Percentiles rank a stretch among this genome's conserved stretches.
These are phyloP conservation scores for Martes flavigula DNA, from an alignment of 2,797 vertebrate species.

Conservation along the genomic window DNA sequence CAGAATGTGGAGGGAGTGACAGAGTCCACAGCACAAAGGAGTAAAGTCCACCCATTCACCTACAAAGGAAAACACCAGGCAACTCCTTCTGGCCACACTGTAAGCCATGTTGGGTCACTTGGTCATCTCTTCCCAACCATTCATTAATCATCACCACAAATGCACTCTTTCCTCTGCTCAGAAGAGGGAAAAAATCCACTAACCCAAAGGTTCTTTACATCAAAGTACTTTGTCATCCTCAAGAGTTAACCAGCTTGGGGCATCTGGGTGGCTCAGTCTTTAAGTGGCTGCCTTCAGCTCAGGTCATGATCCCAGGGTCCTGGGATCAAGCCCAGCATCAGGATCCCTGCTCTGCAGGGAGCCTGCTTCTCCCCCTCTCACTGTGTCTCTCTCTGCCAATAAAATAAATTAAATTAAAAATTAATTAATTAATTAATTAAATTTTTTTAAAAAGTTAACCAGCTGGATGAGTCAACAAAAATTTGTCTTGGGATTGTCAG, in stretches of 20 bases:
- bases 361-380: too few species aligned
- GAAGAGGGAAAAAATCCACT: slow-evolving; percentile 1
- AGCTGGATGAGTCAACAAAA: background rate
- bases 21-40: background rate
- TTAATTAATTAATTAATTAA: too few species aligned
- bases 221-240: background rate
- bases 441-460: background rate
- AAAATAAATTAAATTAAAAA: too few species aligned
- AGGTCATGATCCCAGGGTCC: too few species aligned
- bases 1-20: background rate
- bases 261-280: too few species aligned
- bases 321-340: too few species aligned
- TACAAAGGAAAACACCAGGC: background rate
- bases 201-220: background rate
- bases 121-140: background rate
- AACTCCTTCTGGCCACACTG: background rate
- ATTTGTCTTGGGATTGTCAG: background rate
- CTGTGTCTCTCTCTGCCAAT: too few species aligned
- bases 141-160: background rate
- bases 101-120: background rate
- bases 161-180: background rate
- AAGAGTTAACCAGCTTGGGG: background rate
- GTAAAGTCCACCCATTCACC: too few species aligned
- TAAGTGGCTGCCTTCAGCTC: too few species aligned
- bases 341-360: too few species aligned